These are phyloP conservation scores for Heliconius congener DNA, from an alignment of 1,140 invertebrate genomes.

Conservation along the genomic window DNA sequence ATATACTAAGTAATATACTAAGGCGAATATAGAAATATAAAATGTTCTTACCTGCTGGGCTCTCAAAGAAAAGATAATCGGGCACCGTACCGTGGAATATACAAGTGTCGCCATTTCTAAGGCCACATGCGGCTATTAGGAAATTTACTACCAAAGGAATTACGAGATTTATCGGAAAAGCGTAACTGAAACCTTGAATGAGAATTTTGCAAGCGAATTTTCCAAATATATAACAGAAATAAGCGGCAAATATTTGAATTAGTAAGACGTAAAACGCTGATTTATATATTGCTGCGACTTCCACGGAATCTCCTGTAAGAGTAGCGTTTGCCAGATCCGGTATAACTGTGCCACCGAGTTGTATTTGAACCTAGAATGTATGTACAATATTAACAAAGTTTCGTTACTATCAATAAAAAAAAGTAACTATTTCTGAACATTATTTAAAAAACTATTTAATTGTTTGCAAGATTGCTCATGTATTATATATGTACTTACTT, in stretches of 20 bases:
- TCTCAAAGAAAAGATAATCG: slow-evolving; percentile 94
- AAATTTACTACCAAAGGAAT: slow-evolving; percentile 95
- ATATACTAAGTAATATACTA: slow-evolving; percentile 20
- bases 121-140: slow-evolving; percentile 93
- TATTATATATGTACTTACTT: slow-evolving; percentile 77
- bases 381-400: neutral
- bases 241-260: slow-evolving; percentile 91
- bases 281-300: slow-evolving; percentile 86
- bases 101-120: slow-evolving; percentile 92
- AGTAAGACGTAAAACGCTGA: slow-evolving; percentile 90
- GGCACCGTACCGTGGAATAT: slow-evolving; percentile 93
- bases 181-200: slow-evolving; percentile 97
- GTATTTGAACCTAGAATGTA: slow-evolving; percentile 81
- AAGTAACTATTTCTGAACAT: neutral
- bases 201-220: slow-evolving; percentile 98
- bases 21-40: neutral
- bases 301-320: slow-evolving; percentile 86
- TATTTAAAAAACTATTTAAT: neutral
- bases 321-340: slow-evolving; percentile 89
- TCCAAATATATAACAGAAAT: slow-evolving; percentile 94
- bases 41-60: slow-evolving; percentile 83
- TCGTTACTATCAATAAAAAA: neutral
- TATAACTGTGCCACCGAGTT: slow-evolving; percentile 81
- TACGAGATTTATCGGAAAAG: slow-evolving; percentile 95
- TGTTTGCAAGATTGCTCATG: neutral